Conservation (phyloP, 2,113 vertebrate genomes). For the Oreochromis spilurus region DNA sequence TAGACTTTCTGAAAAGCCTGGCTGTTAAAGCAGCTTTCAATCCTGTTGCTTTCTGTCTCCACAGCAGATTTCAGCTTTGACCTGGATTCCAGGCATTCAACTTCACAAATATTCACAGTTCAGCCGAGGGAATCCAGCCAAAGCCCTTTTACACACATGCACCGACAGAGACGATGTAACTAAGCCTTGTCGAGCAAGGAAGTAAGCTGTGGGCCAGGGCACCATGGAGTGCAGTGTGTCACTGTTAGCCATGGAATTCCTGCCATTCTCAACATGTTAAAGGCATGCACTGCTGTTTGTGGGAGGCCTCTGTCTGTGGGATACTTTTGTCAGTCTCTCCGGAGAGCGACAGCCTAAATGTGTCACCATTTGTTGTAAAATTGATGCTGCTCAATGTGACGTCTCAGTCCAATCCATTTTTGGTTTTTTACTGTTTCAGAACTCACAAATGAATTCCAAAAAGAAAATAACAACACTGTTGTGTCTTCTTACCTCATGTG, state of each 20-base stretch:
- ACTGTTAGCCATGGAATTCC: constrained; percentile 51
- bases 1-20: constrained; percentile 19
- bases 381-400: not conserved
- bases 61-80: constrained; percentile 51
- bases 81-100: constrained; percentile 62
- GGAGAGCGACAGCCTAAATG: not conserved
- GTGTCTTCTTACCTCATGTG: constrained; percentile 82
- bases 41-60: constrained; percentile 18
- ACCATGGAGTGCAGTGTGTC: constrained; percentile 7
- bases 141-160: constrained; percentile 44
- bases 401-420: not conserved
- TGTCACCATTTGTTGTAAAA: not conserved
- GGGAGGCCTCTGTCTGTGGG: not conserved
- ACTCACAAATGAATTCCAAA: not conserved
- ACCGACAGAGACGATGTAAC: constrained; percentile 20
- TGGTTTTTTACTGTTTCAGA: not conserved
- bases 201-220: constrained; percentile 26
- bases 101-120: constrained; percentile 53
- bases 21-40: constrained; percentile 49
- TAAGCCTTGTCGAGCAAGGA: constrained; percentile 15
- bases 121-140: constrained; percentile 51
- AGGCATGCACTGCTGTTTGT: constrained; percentile 42
- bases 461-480: not conserved
- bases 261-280: constrained; percentile 67
- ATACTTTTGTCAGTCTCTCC: not conserved